phyloP scores from a whole-genome alignment of 2,888 invertebrate genomes.

The Chymomyza fuscimana region DNA sequence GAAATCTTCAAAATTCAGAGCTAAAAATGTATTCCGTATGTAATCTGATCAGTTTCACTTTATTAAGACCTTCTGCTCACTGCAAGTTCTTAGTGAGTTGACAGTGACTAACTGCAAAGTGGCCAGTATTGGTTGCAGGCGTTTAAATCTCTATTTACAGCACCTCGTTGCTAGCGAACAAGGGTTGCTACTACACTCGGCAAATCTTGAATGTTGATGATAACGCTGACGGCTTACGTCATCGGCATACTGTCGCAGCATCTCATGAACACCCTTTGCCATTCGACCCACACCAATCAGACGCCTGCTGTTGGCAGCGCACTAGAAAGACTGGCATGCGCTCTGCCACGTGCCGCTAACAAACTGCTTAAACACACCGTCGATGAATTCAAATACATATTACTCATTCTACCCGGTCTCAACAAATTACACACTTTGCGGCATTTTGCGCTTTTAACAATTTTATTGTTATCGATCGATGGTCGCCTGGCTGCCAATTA shows the following conservation, averaged over 20 bases:
- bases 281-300: conserved; percentile 33
- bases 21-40: not conserved
- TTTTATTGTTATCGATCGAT: conserved; percentile 71
- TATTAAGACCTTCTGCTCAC: too few relatives aligned
- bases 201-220: conserved; percentile 20
- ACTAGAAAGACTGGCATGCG: conserved; percentile 62
- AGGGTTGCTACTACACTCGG: conserved; percentile 33
- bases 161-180: conserved; percentile 54
- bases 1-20: not conserved
- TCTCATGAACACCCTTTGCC: conserved; percentile 15
- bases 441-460: conserved; percentile 73
- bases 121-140: conserved; percentile 57
- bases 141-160: conserved; percentile 75
- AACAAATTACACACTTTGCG: conserved; percentile 71
- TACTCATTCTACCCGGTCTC: conserved; percentile 26
- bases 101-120: conserved; percentile 42
- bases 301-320: conserved; percentile 69
- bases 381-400: conserved; percentile 67
- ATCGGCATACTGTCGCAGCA: conserved; percentile 38
- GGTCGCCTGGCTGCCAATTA: conserved; percentile 70
- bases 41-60: not conserved
- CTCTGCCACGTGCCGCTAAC: conserved; percentile 65
- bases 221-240: conserved; percentile 53
- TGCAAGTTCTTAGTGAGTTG: conserved; percentile 32
- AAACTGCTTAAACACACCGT: conserved; percentile 71